Base-by-base conservation (phyloP, 2,113 vertebrate genomes). In the Etia nguti region DNA sequence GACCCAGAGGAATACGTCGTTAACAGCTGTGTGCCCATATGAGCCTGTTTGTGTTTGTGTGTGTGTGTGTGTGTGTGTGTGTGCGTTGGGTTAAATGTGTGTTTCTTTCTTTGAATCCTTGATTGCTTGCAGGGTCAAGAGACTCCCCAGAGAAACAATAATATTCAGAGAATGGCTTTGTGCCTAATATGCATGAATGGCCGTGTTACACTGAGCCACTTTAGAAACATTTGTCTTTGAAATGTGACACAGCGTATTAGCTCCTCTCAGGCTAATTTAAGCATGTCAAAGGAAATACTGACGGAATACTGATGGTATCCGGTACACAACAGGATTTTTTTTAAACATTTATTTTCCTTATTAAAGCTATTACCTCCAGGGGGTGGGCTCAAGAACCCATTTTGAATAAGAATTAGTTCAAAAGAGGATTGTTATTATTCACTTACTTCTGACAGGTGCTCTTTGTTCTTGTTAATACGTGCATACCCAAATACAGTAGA, bases 211-310 rank as follows among this genome's bases (percentile, higher is more conserved):
- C 54, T 46, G 50, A 89, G 65, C 55, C 54, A 70, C 91, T 87
- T 80, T n/a, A 41, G 34, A 81, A 79, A 55, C 81, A 85, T 91
- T 92, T 89, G 57, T 89, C 86, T 93, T 89, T 92, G 88, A 87
- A 87, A 91, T 82, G 62, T 82, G 55, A 81, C 75, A 59, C 62
- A 82, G 84, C 34, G 52, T 83, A 89, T 91, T 84, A 86, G 46
- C 80, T 81, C 57, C 70, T 84, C 22, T 84, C 60, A 62, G n/a
- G 84, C 55, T 82, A 68, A 83, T 87, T 79, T 82, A 70, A 82
- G 75, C 80, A 77, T 38, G 65, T 87, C 84, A 90, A 84, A 88
- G 73, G 55, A 82, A 70, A n/a, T 22, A 52, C 73, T 77, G 73
- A 77, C 26, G 2, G 73, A 77, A 34, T 77, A 77, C 73, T 77